These are phyloP conservation scores for Chaitophorus viminalis DNA, from an alignment of 2,888 invertebrate species.

Conservation along the genomic window DNA sequence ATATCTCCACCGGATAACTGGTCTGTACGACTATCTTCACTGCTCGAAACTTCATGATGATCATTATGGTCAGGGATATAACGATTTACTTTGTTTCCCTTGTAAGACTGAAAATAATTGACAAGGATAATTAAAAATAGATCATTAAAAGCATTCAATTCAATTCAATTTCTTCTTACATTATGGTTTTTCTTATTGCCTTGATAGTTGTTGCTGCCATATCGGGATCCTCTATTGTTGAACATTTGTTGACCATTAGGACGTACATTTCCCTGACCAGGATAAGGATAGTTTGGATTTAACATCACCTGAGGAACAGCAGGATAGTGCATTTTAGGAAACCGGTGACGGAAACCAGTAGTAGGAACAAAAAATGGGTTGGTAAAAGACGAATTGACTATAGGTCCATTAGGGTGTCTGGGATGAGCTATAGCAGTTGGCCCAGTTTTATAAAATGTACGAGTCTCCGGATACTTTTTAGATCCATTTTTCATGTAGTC, in stretches of 20 bases:
- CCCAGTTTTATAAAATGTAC: slow-evolving; percentile 59
- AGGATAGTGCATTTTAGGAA: slow-evolving; percentile 61
- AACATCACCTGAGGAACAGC: slow-evolving; percentile 62
- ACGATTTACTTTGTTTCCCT: slow-evolving; percentile 54
- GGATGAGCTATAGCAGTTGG: slow-evolving; percentile 44
- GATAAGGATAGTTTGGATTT: slow-evolving; percentile 59
- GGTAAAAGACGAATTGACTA: slow-evolving; percentile 56
- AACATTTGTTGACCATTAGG: slow-evolving; percentile 52
- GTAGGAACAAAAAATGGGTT: slow-evolving; percentile 58
- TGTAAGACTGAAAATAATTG: slow-evolving; percentile 48
- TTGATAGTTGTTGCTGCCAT: slow-evolving; percentile 49
- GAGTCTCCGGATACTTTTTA: slow-evolving; percentile 56
- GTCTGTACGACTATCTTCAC: slow-evolving; percentile 53
- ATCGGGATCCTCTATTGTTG: slow-evolving; percentile 15
- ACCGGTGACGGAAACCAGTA: slow-evolving; percentile 52
- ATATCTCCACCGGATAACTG: slow-evolving; percentile 39
- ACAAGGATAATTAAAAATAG: neutral
- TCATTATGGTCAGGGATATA: slow-evolving; percentile 44
- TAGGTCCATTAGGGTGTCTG: slow-evolving; percentile 40
- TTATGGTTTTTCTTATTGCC: slow-evolving; percentile 51
- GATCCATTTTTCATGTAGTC: slow-evolving; percentile 59
- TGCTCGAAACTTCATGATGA: slow-evolving; percentile 50
- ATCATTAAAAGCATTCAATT: neutral
- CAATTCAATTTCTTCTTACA: slow-evolving; percentile 16
- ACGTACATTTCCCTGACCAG: slow-evolving; percentile 49